Percentiles rank a stretch among this genome's conserved stretches.
phyloP scores from a whole-genome alignment of 2,888 invertebrate genomes.

The Acanthosoma haemorrhoidale region DNA sequence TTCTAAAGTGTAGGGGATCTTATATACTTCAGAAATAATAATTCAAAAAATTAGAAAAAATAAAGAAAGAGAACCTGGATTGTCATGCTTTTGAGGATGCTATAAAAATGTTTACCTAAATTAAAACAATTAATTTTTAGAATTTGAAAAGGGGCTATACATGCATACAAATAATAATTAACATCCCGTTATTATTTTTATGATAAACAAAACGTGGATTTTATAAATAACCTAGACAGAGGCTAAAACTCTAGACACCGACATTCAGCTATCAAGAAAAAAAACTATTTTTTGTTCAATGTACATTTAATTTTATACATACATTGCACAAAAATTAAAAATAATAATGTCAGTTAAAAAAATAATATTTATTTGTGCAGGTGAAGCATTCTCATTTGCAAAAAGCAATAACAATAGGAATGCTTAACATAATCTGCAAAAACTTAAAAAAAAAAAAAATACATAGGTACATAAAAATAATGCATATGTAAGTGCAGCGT shows the following conservation, averaged over 20 bases:
- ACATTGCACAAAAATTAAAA: conserved; percentile 6
- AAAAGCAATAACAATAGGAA: conserved; percentile 27
- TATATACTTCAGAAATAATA: not conserved
- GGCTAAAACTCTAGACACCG: conserved; percentile 34
- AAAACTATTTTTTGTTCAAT: not conserved
- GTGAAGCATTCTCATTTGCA: conserved; percentile 32
- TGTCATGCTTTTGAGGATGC: conserved; percentile 2
- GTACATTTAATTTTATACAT: not conserved
- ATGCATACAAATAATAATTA: not conserved
- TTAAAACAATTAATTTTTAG: not conserved
- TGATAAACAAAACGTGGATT: not conserved
- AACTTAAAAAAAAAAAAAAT: not conserved
- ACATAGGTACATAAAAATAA: not conserved
- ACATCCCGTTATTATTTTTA: not conserved
- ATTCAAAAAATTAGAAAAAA: not conserved
- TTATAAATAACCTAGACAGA: not conserved
- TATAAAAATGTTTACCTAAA: not conserved
- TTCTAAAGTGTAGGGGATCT: not conserved
- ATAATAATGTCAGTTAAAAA: conserved; percentile 12
- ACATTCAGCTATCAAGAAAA: conserved; percentile 36
- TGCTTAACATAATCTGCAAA: conserved; percentile 30
- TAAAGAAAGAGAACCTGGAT: not conserved
- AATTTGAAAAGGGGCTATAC: not conserved
- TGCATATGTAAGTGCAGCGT: not conserved
- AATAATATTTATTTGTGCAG: conserved; percentile 16